Percentiles rank a stretch among this genome's conserved stretches.
Evolutionary conservation across 2,113 vertebrate genomes (phyloP).

Genomic region (Leptobrachium ailaonicum): DNA sequence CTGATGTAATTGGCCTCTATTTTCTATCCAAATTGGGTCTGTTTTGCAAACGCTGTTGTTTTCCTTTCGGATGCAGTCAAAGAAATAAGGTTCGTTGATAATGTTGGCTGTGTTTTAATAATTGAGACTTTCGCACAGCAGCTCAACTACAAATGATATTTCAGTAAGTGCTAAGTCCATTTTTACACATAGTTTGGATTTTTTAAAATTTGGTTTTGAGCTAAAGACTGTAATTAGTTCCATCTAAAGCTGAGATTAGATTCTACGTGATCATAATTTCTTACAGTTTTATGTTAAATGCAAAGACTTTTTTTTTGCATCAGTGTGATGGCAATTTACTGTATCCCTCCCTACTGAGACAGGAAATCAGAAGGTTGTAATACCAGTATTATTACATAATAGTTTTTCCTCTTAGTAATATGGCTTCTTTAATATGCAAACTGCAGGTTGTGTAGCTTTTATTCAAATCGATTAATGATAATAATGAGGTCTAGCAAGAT

Average conservation of each 20-base stretch:
- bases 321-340: background rate
- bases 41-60: too few species aligned
- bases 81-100: too few species aligned
- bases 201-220: background rate
- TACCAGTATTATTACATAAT: slow-evolving; percentile 5
- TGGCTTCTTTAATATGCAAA: slow-evolving; percentile 59
- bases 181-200: too few species aligned
- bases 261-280: background rate
- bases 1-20: too few species aligned
- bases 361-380: background rate
- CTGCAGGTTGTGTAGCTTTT: slow-evolving; percentile 52
- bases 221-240: slow-evolving; percentile 22
- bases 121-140: too few species aligned
- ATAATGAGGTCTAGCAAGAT: slow-evolving; percentile 60
- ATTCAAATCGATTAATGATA: slow-evolving; percentile 57
- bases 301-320: background rate
- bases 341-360: slow-evolving; percentile 1
- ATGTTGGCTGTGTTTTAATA: too few species aligned
- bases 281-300: slow-evolving; percentile 16
- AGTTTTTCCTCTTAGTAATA: slow-evolving; percentile 45
- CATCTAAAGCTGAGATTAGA: slow-evolving; percentile 9
- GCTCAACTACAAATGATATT: too few species aligned
- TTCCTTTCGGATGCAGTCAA: too few species aligned
- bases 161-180: too few species aligned
- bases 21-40: too few species aligned